Conservation (phyloP, 2,888 invertebrate genomes). For the Acronicta alni region DNA sequence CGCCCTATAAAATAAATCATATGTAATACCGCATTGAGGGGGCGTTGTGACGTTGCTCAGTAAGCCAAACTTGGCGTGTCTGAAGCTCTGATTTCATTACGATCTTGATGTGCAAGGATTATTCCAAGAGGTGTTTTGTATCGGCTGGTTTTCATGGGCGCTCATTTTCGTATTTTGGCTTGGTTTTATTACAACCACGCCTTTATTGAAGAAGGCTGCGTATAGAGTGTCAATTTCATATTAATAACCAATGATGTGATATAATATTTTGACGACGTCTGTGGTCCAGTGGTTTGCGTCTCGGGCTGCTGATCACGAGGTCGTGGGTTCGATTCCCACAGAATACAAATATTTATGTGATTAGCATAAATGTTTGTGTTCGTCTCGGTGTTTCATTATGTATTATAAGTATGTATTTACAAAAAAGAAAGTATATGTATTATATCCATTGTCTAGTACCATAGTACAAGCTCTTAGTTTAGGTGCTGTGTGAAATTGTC, state of each 20-base stretch:
- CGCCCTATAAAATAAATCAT: slow-evolving; percentile 69
- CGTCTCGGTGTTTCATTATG: too few species aligned
- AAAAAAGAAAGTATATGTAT: too few species aligned
- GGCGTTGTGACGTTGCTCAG: slow-evolving; percentile 63
- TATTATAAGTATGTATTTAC: too few species aligned
- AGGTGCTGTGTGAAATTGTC: too few species aligned
- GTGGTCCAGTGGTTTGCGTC: too few species aligned
- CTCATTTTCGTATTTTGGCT: slow-evolving; percentile 9
- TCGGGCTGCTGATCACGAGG: too few species aligned
- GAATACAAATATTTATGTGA: too few species aligned
- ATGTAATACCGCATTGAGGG: slow-evolving; percentile 68
- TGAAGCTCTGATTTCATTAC: slow-evolving; percentile 70
- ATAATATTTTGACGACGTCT: too few species aligned
- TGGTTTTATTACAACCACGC: slow-evolving; percentile 1
- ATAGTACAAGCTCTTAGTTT: too few species aligned
- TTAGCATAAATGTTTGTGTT: too few species aligned
- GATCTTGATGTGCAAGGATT: slow-evolving; percentile 60
- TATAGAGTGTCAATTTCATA: neutral
- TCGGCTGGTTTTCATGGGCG: slow-evolving; percentile 35
- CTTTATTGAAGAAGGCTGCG: neutral
- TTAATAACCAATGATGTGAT: neutral
- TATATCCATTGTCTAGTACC: too few species aligned
- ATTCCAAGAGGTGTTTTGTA: slow-evolving; percentile 50
- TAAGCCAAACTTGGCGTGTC: slow-evolving; percentile 55
- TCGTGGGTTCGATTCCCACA: too few species aligned